Evolutionary conservation across 2,113 vertebrate species (phyloP), one percentile per base, ranked within the genome.

Genomic region (Poecilia latipinna): DNA sequence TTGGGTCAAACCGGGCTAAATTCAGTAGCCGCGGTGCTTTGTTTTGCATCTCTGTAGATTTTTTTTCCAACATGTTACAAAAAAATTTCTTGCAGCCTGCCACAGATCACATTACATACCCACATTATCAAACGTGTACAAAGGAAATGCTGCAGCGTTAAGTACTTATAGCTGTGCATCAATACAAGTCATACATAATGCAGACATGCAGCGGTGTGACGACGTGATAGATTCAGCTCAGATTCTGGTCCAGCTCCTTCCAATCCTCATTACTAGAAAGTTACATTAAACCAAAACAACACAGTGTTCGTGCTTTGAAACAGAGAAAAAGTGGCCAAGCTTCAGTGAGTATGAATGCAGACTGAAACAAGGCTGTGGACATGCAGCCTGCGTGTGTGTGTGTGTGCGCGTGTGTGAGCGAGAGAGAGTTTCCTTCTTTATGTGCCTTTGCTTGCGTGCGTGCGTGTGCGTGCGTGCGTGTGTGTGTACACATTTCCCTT

Each of bases 291-390:
- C 65, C 33, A 42, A 19, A 71, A 79, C 65, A 67, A 82, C 80
- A 86, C 37, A 73, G 12, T 32, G 69, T 79, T 82, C 82, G 76
- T 65, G 69, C 75, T 79, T 71, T 72, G 54, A 88, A 82, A 89
- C 31, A 67, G 28, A 69, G 75, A 57, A 66, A 74, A 82, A 74
- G 78, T 74, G 80, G 72, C 84, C 87, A 70, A 83, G 84, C 87
- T 82, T 90, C 75, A 82, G 68, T 77, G 77, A 84, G 79, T 72
- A 66, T 85, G 76, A 82, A 87, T 65, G 68, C 54, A 81, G 82
- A 82, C 80, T 82, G 80, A 85, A 88, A 92, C 83, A 79, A 90
- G 86, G 90, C 88, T 83, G 66, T 70, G 37, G 91, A 90, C 86
- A 82, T 79, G 48, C 65, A 84, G 85, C 65, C 61, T 78, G 24